Percentiles rank a stretch among this genome's conserved stretches.
These are phyloP conservation scores for Chloroclystis v-ata DNA, from an alignment of 2,888 invertebrate species.

Conservation along the genomic window DNA sequence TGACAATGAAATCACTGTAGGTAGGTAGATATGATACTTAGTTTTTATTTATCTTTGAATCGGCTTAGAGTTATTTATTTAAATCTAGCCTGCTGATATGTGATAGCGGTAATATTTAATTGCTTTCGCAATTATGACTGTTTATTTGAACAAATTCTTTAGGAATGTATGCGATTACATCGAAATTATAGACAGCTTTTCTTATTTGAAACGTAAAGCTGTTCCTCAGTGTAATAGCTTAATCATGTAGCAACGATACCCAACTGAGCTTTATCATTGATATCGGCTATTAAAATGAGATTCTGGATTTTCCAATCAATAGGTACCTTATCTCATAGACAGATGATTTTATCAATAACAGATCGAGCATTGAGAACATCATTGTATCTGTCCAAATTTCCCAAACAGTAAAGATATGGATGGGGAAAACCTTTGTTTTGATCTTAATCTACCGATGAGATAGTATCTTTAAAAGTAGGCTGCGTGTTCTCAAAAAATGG, in stretches of 20 bases:
- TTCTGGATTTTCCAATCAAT: neutral
- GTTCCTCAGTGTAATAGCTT: no score
- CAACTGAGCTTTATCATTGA: no score
- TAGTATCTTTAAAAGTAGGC: neutral
- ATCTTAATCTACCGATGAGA: neutral
- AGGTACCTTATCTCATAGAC: neutral
- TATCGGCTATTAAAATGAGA: neutral
- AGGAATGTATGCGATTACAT: no score
- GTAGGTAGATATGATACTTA: conserved; percentile 21
- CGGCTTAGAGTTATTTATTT: conserved; percentile 21
- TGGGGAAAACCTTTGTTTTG: neutral
- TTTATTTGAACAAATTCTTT: no score
- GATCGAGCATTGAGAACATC: conserved; percentile 1
- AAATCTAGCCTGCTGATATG: conserved; percentile 15
- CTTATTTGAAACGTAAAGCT: no score
- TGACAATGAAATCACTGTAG: conserved; percentile 24
- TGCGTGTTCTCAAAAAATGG: conserved; percentile 9
- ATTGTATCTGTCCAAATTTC: neutral
- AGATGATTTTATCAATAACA: conserved; percentile 9
- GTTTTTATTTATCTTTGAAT: conserved; percentile 23
- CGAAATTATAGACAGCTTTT: no score
- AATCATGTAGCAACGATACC: no score
- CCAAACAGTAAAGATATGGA: neutral
- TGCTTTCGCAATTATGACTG: no score
- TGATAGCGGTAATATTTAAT: conserved; percentile 8